Evolutionary conservation across 2,888 invertebrate genomes (phyloP).

Genomic region (Tortrix viridana): DNA sequence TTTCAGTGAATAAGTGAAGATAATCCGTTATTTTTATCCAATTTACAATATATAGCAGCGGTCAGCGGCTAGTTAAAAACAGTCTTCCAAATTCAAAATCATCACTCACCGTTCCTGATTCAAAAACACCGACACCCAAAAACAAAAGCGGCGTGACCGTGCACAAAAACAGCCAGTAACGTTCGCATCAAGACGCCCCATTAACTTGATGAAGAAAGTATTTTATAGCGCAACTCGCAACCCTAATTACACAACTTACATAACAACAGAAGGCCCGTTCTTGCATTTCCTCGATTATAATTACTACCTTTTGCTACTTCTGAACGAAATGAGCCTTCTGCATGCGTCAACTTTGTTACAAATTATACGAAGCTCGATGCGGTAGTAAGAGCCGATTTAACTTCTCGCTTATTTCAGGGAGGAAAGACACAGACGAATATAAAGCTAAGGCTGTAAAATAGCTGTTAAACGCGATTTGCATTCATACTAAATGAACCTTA

Average conservation of each 20-base stretch:
- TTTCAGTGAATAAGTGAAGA: too few species aligned
- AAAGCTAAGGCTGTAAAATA: slow-evolving; percentile 21
- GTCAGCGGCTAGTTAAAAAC: too few species aligned
- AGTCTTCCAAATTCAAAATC: slow-evolving; percentile 21
- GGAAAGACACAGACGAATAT: slow-evolving; percentile 19
- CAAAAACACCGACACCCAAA: slow-evolving; percentile 33
- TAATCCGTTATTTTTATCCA: too few species aligned
- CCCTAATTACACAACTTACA: slow-evolving; percentile 34
- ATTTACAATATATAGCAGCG: too few species aligned
- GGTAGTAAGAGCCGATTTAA: slow-evolving; percentile 17
- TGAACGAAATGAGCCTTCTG: slow-evolving; percentile 7
- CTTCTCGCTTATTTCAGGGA: slow-evolving; percentile 18
- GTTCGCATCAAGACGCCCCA: slow-evolving; percentile 58
- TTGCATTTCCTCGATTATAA: not conserved
- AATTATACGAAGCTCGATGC: slow-evolving; percentile 26
- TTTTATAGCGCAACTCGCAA: slow-evolving; percentile 52
- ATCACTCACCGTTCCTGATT: slow-evolving; percentile 30
- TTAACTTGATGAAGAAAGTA: slow-evolving; percentile 71
- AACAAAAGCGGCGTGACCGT: slow-evolving; percentile 53
- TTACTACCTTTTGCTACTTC: not conserved
- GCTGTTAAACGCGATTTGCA: slow-evolving; percentile 36
- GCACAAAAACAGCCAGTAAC: slow-evolving; percentile 52
- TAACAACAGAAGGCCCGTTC: slow-evolving; percentile 11
- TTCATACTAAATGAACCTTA: slow-evolving; percentile 24
- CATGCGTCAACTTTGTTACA: slow-evolving; percentile 7